phyloP scores from a whole-genome alignment of 2,797 vertebrate genomes.

The Myripristis jacobus region DNA sequence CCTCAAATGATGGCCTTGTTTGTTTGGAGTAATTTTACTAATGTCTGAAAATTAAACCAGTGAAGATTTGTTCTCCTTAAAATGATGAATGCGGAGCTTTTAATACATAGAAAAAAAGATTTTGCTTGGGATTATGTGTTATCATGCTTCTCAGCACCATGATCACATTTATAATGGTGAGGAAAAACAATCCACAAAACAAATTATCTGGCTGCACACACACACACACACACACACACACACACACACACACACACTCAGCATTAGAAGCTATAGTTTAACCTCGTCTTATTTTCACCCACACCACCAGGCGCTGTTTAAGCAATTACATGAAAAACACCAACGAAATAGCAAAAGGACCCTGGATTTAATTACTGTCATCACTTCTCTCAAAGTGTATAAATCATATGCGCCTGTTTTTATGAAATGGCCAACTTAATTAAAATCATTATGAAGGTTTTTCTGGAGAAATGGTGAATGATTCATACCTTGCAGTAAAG shows the following conservation, averaged over 20 bases:
- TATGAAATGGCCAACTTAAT: conserved; percentile 32
- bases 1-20: no score
- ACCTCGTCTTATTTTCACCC: conserved; percentile 1
- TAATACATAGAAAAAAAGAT: no score
- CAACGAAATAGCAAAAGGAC: conserved; percentile 4
- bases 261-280: neutral
- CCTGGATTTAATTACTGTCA: conserved; percentile 34
- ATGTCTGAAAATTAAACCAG: neutral
- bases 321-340: conserved; percentile 4
- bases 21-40: no score
- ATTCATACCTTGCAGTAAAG: neutral
- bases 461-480: neutral
- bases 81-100: no score
- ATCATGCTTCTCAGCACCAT: neutral
- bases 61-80: no score
- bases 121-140: no score
- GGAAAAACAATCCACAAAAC: neutral
- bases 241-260: no score
- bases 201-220: no score
- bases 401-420: conserved; percentile 35
- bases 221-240: no score
- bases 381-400: conserved; percentile 27
- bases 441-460: conserved; percentile 6
- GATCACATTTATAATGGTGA: conserved; percentile 9
- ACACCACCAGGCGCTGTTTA: conserved; percentile 1